These are phyloP conservation scores for Neodiprion pinetum DNA, from an alignment of 1,140 invertebrate species.

Conservation along the genomic window DNA sequence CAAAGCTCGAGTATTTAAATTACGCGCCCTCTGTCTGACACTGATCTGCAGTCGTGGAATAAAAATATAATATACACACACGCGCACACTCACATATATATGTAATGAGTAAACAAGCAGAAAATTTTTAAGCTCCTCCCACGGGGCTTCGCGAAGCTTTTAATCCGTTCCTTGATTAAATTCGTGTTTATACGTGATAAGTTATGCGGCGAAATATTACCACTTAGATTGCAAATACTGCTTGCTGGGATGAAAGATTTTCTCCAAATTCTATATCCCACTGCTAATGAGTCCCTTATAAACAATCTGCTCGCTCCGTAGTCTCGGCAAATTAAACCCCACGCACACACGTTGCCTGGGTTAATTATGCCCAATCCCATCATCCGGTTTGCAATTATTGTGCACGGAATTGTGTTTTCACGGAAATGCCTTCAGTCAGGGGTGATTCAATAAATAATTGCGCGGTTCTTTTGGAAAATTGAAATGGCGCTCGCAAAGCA, in stretches of 20 bases:
- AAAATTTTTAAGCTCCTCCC: neutral
- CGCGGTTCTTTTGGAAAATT: too few relatives aligned
- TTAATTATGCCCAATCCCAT: too few relatives aligned
- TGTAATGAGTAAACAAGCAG: too few relatives aligned
- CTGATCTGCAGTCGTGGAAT: too few relatives aligned
- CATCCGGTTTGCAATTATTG: too few relatives aligned
- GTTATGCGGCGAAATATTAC: constrained; percentile 5
- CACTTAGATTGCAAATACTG: constrained; percentile 3
- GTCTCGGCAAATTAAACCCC: neutral
- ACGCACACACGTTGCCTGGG: neutral
- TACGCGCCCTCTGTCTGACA: too few relatives aligned
- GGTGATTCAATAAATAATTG: too few relatives aligned
- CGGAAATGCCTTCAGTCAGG: too few relatives aligned
- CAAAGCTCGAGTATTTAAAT: constrained; percentile 10
- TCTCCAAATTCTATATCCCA: neutral
- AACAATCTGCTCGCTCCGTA: neutral
- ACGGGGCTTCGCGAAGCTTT: neutral
- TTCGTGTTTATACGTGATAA: constrained; percentile 10
- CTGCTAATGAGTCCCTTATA: neutral
- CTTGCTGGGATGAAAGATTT: neutral
- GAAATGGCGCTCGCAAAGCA: too few relatives aligned
- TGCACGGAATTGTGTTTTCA: too few relatives aligned
- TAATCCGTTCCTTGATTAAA: constrained; percentile 14
- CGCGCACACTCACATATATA: too few relatives aligned
- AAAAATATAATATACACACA: too few relatives aligned